Evolutionary conservation across 2,797 vertebrate genomes (phyloP).

Genomic region (Threskiornis aethiopicus): DNA sequence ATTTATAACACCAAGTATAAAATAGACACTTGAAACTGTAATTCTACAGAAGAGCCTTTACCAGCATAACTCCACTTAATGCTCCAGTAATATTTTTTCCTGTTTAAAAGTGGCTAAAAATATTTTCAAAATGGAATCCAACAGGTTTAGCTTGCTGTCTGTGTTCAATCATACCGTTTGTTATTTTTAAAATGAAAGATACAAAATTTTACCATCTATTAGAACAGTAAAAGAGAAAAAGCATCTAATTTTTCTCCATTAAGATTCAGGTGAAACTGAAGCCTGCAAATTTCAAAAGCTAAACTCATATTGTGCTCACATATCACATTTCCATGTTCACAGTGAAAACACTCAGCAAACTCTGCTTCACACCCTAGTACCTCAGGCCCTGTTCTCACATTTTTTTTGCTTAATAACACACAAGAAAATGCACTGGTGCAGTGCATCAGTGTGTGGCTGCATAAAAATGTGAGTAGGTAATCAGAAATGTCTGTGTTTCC

Average conservation of each 20-base stretch:
- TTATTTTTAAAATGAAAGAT: background rate
- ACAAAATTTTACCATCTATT: background rate
- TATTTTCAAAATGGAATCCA: background rate
- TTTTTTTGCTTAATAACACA: background rate
- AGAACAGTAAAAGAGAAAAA: background rate
- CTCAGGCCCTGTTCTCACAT: background rate
- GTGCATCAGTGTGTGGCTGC: background rate
- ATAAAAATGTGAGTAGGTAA: background rate
- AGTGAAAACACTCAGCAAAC: background rate
- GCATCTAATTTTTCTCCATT: background rate
- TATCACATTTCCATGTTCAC: background rate
- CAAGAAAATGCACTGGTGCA: background rate
- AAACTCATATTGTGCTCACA: background rate
- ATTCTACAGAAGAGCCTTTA: background rate
- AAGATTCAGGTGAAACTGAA: background rate
- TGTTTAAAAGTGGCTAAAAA: background rate
- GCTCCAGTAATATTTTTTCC: background rate
- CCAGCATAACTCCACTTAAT: background rate
- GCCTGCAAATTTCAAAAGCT: background rate
- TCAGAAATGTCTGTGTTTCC: conserved; percentile 32
- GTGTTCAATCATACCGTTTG: fast-evolving
- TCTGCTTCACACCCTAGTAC: background rate
- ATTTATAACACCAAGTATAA: background rate
- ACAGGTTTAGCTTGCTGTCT: background rate
- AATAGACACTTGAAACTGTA: background rate